Conservation (phyloP, 2,888 invertebrate species). For the Epistrophella euchroma region DNA sequence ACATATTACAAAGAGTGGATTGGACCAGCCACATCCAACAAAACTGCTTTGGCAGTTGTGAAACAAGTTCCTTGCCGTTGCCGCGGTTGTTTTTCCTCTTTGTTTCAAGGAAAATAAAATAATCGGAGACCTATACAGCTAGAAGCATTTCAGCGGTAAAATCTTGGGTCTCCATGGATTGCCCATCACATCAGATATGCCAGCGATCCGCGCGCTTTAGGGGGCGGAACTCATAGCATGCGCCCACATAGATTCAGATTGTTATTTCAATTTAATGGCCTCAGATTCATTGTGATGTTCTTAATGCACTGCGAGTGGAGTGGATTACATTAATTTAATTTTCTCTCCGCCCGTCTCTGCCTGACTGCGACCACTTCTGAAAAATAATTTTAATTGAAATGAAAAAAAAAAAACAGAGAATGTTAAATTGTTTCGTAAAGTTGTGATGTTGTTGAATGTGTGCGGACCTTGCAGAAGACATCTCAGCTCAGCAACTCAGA, state of each 20-base stretch:
- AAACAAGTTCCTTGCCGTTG: conserved; percentile 57
- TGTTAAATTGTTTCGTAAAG: conserved; percentile 62
- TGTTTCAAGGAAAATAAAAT: conserved; percentile 52
- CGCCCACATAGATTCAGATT: conserved; percentile 65
- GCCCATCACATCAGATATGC: conserved; percentile 22
- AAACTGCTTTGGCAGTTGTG: conserved; percentile 44
- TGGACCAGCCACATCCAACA: conserved; percentile 55
- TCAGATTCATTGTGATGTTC: conserved; percentile 69
- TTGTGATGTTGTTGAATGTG: conserved; percentile 20
- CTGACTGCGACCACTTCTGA: conserved; percentile 35
- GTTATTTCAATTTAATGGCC: conserved; percentile 68
- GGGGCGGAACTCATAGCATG: conserved; percentile 68
- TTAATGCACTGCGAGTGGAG: conserved; percentile 71
- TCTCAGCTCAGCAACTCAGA: neutral
- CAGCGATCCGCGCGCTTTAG: conserved; percentile 34
- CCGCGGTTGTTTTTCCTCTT: conserved; percentile 40
- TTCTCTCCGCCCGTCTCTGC: conserved; percentile 16
- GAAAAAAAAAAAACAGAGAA: conserved; percentile 60
- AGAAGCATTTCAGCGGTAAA: neutral
- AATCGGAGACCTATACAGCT: conserved; percentile 14
- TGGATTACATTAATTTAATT: conserved; percentile 68
- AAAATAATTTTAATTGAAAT: conserved; percentile 74
- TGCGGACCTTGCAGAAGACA: conserved; percentile 14
- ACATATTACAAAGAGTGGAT: conserved; percentile 54
- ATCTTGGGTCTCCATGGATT: conserved; percentile 32